Base-by-base conservation (phyloP, 2,797 vertebrate genomes). In the Mus spretus region DNA sequence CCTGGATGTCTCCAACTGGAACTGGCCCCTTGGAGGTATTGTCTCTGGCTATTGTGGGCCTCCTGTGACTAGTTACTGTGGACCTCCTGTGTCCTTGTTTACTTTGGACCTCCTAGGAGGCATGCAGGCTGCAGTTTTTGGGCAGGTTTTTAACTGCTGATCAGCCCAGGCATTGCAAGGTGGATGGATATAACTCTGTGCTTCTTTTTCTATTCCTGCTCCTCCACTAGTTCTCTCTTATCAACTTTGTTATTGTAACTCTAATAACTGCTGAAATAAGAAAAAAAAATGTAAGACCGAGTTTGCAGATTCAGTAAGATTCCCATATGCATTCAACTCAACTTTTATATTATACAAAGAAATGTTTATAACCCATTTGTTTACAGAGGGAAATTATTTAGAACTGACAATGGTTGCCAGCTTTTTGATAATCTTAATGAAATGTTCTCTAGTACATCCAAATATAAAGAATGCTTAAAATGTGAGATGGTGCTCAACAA, bases 401-500 rank as follows among this genome's bases (percentile, higher is more conserved):
- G 92, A 96, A 97, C 31, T 80, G 90, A 78, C 14, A 65, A 91
- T 97, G 95, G 88, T 57, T 93, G 17, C 83, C 79, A 44, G 90
- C 93, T 98, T 98, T 97, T 93, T 95, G 74, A 95, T 97, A 97
- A 98, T 80, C 92, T 97, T 97, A 97, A 97, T 91, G 96, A 98
- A 98, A 95, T 94, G n/a, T 94, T 98, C 94, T 96, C 63, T 19
- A 94, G 86, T 95, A 50, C 15, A 40, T 96, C 81, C 70, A 89
- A 91, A 90, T 90, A 95, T 92, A 97, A 97, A 97, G 90, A 88
- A 96, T 96, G 77, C 53, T 96, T 96, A 96, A 97, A n/a, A 93
- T 12, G 0, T 96, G 97, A 97, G 96, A 96, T 96, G 96, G 94
- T 96, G 61, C 93, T 96, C 90, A 92, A 34, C 96, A 98, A 96